Base-by-base conservation (phyloP, 2,888 invertebrate species). In the Andrena praecox region DNA sequence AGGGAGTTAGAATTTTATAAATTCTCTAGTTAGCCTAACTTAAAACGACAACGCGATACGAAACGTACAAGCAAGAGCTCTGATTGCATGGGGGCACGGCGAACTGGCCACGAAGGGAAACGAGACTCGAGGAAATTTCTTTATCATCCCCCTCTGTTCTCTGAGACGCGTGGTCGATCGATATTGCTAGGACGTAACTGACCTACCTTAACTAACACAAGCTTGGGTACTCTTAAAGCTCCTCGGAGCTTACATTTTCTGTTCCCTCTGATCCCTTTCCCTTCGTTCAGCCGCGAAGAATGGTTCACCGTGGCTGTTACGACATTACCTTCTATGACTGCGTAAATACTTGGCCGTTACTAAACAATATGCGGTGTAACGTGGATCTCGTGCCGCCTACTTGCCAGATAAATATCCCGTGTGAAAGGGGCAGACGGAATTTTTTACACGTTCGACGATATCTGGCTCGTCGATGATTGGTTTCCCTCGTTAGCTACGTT, bases 21-120 rank as follows among this genome's bases (percentile, higher is more conserved):
- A 54, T 31, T 70, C 62, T 24, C 80, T 80, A 77, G 62, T 35
- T 66, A 69, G 67, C 72, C 69, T 77, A 68, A 54, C 74, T 82
- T 86, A 80, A 71, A 77, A 29, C 71, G 52, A 42, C 42, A 77
- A 88, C 63, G 60, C 75, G 48, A 82, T 87, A 86, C 81, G 87
- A 88, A 87, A 88, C 80, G 80, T 88, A 84, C 75, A 88, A 87
- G 87, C 87, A 74, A 76, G 54, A 77, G 84, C 68, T 84, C 20
- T 69, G 71, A 54, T 88, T 70, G 56, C 73, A 75, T 56, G 70
- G 60, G 68, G 78, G 77, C 71, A 68, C 64, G 60, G 60, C 24
- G 69, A 48, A 68, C 60, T 70, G 27, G 31, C 60, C 29, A 48
- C 16, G 59, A 10, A 66, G 60, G 63, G 29, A 68, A 56, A 64